These are phyloP conservation scores for Sesamia inferens DNA, from an alignment of 2,888 invertebrate species.

Conservation along the genomic window DNA sequence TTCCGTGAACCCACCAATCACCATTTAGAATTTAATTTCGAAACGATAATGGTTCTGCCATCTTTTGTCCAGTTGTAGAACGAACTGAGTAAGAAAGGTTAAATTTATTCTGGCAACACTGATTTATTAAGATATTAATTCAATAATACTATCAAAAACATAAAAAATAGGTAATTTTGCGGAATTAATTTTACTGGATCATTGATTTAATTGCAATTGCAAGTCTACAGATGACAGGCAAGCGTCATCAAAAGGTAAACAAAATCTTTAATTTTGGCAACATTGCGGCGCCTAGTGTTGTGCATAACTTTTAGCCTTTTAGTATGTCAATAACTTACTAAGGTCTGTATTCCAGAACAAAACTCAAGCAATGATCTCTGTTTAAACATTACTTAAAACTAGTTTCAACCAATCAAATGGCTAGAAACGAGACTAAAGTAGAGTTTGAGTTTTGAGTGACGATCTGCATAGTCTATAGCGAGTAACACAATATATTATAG, in stretches of 20 bases:
- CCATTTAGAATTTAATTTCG: slow-evolving; percentile 55
- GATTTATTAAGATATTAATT: neutral
- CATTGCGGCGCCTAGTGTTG: slow-evolving; percentile 13
- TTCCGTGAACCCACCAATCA: slow-evolving; percentile 74
- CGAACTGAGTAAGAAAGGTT: neutral
- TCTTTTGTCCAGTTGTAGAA: slow-evolving; percentile 61
- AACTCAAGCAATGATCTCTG: too few relatives aligned
- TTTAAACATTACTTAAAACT: too few relatives aligned
- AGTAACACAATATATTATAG: neutral
- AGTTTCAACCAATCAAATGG: too few relatives aligned
- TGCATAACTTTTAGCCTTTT: slow-evolving; percentile 1
- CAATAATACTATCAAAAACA: neutral
- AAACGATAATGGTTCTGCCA: slow-evolving; percentile 67
- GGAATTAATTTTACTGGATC: neutral
- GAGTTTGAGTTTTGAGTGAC: too few relatives aligned
- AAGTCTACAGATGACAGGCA: neutral
- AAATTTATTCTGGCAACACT: slow-evolving; percentile 25
- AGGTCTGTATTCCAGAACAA: too few relatives aligned
- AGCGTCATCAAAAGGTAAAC: neutral
- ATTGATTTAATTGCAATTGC: too few relatives aligned
- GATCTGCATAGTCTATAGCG: neutral
- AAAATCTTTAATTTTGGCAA: slow-evolving; percentile 6
- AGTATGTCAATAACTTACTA: slow-evolving; percentile 1
- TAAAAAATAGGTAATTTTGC: rapidly evolving
- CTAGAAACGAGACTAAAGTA: too few relatives aligned